These are phyloP conservation scores for Noctua janthe DNA, from an alignment of 2,888 invertebrate genomes.

Conservation along the genomic window DNA sequence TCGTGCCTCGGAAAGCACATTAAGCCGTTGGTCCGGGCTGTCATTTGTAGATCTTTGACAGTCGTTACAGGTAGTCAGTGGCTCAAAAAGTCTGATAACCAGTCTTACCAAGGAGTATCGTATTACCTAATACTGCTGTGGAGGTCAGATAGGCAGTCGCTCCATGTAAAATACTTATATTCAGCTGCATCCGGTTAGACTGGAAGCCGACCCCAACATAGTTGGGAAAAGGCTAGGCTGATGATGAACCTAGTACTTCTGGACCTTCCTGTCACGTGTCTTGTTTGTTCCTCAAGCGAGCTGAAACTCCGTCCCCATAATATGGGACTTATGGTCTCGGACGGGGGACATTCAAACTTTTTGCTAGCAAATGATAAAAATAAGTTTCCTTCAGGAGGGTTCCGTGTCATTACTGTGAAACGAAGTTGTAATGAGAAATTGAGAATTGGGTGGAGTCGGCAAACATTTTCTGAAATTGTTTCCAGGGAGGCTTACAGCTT, in stretches of 20 bases:
- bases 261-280: neutral
- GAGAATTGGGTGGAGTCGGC: conserved; percentile 44
- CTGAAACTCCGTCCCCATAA: conserved; percentile 55
- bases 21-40: too few species aligned
- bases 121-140: too few species aligned
- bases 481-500: conserved; percentile 29
- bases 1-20: too few species aligned
- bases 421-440: conserved; percentile 66
- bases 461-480: conserved; percentile 56
- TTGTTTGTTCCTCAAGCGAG: conserved; percentile 51
- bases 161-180: too few species aligned
- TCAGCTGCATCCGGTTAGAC: too few species aligned
- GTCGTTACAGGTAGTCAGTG: too few species aligned
- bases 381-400: conserved; percentile 42
- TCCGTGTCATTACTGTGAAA: conserved; percentile 54
- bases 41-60: too few species aligned
- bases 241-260: conserved; percentile 17
- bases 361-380: conserved; percentile 58
- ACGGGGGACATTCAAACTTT: conserved; percentile 61
- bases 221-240: too few species aligned
- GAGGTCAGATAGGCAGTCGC: too few species aligned
- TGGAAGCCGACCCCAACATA: too few species aligned
- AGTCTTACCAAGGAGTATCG: too few species aligned
- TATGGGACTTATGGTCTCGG: conserved; percentile 63
- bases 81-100: too few species aligned